Base-by-base conservation (phyloP, 2,797 vertebrate genomes). In the Acipenser ruthenus region DNA sequence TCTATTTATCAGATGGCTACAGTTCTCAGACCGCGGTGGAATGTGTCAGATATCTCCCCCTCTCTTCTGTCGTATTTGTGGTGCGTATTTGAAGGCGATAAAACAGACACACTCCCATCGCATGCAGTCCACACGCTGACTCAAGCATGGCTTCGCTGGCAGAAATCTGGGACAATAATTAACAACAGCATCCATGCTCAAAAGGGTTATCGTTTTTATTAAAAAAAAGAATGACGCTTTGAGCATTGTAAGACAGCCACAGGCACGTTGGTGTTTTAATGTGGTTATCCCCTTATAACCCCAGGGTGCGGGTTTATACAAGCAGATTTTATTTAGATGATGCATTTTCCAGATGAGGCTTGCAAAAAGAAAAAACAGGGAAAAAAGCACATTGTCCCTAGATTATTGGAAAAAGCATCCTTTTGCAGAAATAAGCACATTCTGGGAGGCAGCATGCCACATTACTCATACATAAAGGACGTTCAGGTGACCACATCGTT, bases 311-410 rank as follows among this genome's bases (percentile, higher is more conserved):
- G 84, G 84, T 87, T 87, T 89, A 78, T 81, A 77, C 80, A 79
- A 84, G 81, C 71, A 74, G 69, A 73, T 74, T 89, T 89, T 85
- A 88, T 73, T 77, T 76, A 63, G 73, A 7, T 89, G 86, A 91
- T 90, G 80, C 73, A 70, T 90, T 89, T 89, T 84, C 83, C 89
- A 90, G 87, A 85, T 72, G 73, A 75, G 74, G 72, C 68, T 63
- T 65, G 67, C 70, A 79, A 78, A 82, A 74, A 64, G 65, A 66
- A 69, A 79, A 74, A 71, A 66, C 78, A 12, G 11, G 6, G 71
- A 76, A 80, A 79, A 79, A 5, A 37, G 5, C 37, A 11, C 3
- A 62, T 10, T 9, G 1, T 37, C 13, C 8, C 47, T 62, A 9
- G 18, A 62, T 62, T 47, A 62, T 9, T 62, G 18, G 60, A 62